A percentile compares a stretch with the other conserved stretches of the same genome.
Evolutionary conservation across 2,113 vertebrate species (phyloP).

Genomic region (Thunnus thynnus): DNA sequence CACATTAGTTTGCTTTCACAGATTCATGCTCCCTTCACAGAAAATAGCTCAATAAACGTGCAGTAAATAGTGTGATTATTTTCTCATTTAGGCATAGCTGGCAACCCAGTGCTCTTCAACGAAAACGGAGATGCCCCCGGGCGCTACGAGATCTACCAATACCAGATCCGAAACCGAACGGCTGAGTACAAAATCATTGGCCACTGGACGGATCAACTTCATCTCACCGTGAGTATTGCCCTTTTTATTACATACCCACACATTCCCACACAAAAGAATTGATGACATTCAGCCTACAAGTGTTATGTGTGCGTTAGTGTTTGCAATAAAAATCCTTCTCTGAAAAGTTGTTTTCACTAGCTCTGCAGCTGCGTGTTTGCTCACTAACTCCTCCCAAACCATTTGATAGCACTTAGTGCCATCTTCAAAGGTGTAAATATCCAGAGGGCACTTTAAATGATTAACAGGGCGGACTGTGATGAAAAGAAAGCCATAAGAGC

Average conservation of each 20-base stretch:
- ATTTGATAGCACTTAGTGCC: conserved; percentile 53
- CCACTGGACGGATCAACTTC: conserved; percentile 94
- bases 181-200: conserved; percentile 96
- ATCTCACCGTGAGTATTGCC: conserved; percentile 88
- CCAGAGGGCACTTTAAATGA: conserved; percentile 73
- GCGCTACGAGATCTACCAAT: conserved; percentile 95
- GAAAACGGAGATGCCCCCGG: conserved; percentile 92
- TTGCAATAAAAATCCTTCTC: conserved; percentile 40
- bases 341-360: conserved; percentile 23
- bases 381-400: conserved; percentile 48
- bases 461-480: conserved; percentile 65
- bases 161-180: conserved; percentile 92
- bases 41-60: conserved; percentile 26
- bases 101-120: conserved; percentile 96
- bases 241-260: background rate
- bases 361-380: conserved; percentile 39
- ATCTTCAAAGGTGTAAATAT: conserved; percentile 78
- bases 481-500: conserved; percentile 67
- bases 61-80: conserved; percentile 30
- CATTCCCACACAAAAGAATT: background rate
- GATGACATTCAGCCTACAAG: background rate
- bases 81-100: conserved; percentile 90
- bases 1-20: conserved; percentile 17
- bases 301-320: conserved; percentile 10
- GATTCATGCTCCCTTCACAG: conserved; percentile 1